Conservation (phyloP, 2,888 invertebrate species). For the Cephus rjabovi region DNA sequence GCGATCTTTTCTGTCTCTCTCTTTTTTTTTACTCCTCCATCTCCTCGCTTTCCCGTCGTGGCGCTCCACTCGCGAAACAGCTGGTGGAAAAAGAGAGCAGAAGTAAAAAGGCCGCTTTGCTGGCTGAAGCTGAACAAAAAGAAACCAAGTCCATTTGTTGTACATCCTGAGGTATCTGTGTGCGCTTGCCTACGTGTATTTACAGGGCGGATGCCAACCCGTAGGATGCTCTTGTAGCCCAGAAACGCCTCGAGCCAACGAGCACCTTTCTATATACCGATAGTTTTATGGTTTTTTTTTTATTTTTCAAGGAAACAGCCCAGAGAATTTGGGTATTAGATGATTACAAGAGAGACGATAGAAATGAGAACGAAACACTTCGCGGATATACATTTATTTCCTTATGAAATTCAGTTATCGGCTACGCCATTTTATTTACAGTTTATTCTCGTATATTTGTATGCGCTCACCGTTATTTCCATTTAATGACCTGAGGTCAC, state of each 20-base stretch:
- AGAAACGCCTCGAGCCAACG: background rate
- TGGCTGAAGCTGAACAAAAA: background rate
- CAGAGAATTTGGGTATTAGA: background rate
- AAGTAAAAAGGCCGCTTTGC: background rate
- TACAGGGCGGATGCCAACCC: background rate
- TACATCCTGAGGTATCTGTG: background rate
- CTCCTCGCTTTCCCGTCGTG: background rate
- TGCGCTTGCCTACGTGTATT: background rate
- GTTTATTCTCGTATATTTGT: background rate
- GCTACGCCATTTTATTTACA: background rate
- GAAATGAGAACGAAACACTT: background rate
- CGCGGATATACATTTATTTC: background rate
- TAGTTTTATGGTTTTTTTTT: constrained; percentile 8
- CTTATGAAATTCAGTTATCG: background rate
- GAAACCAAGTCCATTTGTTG: background rate
- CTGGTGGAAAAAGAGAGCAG: background rate
- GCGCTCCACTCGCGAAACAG: background rate
- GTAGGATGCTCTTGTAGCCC: background rate
- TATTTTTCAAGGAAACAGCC: background rate
- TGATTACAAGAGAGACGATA: background rate
- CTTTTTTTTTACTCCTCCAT: background rate
- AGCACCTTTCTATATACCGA: background rate
- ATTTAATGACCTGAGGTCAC: background rate
- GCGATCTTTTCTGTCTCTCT: background rate
- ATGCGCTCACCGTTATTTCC: background rate